Evolutionary conservation across 2,113 vertebrate species (phyloP).

Genomic region (Sphyrna mokarran): DNA sequence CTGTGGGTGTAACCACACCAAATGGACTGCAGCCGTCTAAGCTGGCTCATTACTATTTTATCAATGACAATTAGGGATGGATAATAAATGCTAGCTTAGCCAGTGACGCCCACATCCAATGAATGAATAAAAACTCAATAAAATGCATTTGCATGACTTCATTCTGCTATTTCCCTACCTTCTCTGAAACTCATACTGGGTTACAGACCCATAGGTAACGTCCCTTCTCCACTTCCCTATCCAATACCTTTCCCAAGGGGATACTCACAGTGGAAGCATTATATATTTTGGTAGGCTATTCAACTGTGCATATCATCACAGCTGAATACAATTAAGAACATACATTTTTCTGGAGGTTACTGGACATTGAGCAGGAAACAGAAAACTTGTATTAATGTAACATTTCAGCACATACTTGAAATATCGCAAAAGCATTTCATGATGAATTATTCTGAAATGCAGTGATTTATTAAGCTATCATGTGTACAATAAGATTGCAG

Average conservation of each 20-base stretch:
- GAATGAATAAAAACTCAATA: no score
- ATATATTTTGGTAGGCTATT: neutral
- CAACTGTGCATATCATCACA: neutral
- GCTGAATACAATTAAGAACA: neutral
- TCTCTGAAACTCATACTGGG: neutral
- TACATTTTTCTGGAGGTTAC: neutral
- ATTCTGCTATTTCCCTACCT: neutral
- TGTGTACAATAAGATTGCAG: neutral
- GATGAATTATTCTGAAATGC: neutral
- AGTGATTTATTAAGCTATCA: neutral
- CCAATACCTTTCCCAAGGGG: neutral
- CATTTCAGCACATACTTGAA: neutral
- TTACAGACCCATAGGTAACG: neutral
- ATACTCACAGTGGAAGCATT: neutral
- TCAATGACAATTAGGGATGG: no score
- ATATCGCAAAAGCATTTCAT: neutral
- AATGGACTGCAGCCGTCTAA: no score
- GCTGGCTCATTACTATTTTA: no score
- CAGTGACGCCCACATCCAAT: no score
- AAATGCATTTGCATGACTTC: neutral
- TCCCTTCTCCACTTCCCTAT: neutral
- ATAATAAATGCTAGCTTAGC: no score
- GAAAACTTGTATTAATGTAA: neutral
- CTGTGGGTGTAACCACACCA: no score
- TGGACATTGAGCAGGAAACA: neutral